Evolutionary conservation across 2,113 vertebrate species (phyloP).

Genomic region (Calcarius ornatus): DNA sequence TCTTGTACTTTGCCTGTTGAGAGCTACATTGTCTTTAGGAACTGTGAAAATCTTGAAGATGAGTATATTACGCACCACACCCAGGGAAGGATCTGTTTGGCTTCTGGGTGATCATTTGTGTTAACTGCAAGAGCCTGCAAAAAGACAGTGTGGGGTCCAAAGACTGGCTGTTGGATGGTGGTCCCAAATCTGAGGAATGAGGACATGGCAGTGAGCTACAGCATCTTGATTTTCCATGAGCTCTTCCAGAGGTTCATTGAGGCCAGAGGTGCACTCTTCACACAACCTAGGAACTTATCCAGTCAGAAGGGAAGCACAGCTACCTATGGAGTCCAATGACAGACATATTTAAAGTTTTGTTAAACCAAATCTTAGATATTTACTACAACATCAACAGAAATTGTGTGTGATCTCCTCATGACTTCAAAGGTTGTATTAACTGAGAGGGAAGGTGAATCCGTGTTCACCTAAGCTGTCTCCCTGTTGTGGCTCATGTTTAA

Average conservation of each 20-base stretch:
- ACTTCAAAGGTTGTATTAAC: background rate
- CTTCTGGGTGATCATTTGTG: background rate
- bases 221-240: background rate
- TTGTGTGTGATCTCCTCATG: background rate
- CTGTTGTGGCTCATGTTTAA: background rate
- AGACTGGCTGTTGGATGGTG: background rate
- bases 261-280: background rate
- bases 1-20: background rate
- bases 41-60: background rate
- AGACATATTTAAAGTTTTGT: background rate
- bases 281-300: fast-evolving
- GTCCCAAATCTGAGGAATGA: background rate
- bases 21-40: background rate
- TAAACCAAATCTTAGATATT: background rate
- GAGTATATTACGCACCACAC: background rate
- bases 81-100: background rate
- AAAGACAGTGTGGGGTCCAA: background rate
- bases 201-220: background rate
- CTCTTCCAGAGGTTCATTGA: background rate
- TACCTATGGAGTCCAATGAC: background rate
- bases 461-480: background rate
- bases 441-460: background rate
- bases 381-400: background rate
- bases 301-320: background rate
- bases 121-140: background rate